phyloP scores from a whole-genome alignment of 1,140 invertebrate genomes.

The Tachypleus tridentatus region DNA sequence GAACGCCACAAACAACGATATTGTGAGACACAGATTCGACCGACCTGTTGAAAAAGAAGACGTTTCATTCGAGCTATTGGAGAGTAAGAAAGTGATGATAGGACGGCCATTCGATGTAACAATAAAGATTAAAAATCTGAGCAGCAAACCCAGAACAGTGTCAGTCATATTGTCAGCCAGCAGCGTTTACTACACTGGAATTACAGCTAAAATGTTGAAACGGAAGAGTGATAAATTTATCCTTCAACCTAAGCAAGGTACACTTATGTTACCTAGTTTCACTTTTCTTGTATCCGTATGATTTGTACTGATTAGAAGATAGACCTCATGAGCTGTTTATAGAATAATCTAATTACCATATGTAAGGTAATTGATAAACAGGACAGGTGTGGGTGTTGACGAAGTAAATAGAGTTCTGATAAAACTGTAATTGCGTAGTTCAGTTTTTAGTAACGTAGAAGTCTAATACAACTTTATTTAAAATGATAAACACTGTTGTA shows the following conservation, averaged over 20 bases:
- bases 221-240: constrained; percentile 41
- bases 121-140: constrained; percentile 27
- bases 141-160: constrained; percentile 48
- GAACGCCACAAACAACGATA: constrained; percentile 42
- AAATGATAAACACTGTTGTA: too few relatives aligned
- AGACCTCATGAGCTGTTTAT: too few relatives aligned
- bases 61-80: constrained; percentile 65
- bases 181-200: constrained; percentile 62
- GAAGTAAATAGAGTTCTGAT: too few relatives aligned
- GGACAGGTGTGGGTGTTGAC: too few relatives aligned
- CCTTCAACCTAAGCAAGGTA: constrained; percentile 23
- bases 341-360: too few relatives aligned
- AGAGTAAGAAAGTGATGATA: constrained; percentile 72
- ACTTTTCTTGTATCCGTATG: too few relatives aligned
- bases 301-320: too few relatives aligned
- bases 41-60: constrained; percentile 55
- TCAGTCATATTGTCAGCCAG: constrained; percentile 48
- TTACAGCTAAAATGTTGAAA: constrained; percentile 52
- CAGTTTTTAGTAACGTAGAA: too few relatives aligned
- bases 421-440: too few relatives aligned
- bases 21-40: constrained; percentile 23
- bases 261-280: not conserved
- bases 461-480: too few relatives aligned
- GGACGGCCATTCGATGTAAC: constrained; percentile 54
- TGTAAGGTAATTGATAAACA: too few relatives aligned